Evolutionary conservation across 2,113 vertebrate genomes (phyloP), one percentile per base, ranked within the genome.

Genomic region (Cottus gobio): DNA sequence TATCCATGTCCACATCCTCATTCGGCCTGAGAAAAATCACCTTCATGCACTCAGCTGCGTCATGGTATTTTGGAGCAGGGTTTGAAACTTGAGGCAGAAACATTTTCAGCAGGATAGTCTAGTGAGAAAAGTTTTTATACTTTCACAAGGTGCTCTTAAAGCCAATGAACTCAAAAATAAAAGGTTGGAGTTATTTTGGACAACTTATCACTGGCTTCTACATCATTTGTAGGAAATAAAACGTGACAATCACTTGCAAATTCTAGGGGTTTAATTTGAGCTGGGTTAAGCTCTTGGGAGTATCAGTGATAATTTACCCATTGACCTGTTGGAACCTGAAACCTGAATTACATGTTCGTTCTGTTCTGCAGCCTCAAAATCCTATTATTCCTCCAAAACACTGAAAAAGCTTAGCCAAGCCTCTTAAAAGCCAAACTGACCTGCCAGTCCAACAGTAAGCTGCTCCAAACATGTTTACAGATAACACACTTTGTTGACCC

Each of bases 351-450:
- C 34, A 5, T 72, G 31, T 12, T 46, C 62, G 39, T 44, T 15
- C 39, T 50, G 60, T 48, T n/a, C 46, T 57, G 52, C 6, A 42
- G 48, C 65, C 46, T 60, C 8, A 62, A 83, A 87, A 83, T 77
- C 80, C 60, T 86, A 66, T 85, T 71, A 85, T 79, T 82, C 56
- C 39, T 66, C 15, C 28, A 79, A 84, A 83, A 71, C 63, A 68
- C 24, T 56, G 60, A 79, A 42, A 77, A 69, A 46, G 34, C 73
- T 57, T 1, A 50, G 48, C 64, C 67, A 86, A 85, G 48, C 82
- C 62, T 82, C 77, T 83, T 82, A 67, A 46, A 64, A 71, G 28
- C 54, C 16, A 68, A 65, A 75, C 28, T 15, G 57, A 44, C 30
- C 54, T 3, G 44, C 71, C 52, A 61, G 42, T 36, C 10, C 4